Evolutionary conservation across 1,140 invertebrate species (phyloP), one percentile per base, ranked within the genome.

Genomic region (Agrilus planipennis): DNA sequence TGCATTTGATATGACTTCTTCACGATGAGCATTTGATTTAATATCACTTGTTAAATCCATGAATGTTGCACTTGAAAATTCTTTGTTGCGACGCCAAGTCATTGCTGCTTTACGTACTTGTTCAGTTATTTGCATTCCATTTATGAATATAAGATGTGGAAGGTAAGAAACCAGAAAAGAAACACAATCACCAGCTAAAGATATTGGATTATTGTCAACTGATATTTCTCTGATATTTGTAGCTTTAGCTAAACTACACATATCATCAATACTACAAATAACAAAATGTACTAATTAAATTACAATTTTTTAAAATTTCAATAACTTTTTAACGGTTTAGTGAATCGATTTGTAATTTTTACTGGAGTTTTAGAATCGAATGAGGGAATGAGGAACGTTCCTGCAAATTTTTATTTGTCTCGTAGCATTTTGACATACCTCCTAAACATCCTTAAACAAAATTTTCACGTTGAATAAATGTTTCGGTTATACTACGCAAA

Each of bases 131-230:
- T 78, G 75, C 75, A 85, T 79, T 35, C 73, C 72, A 47, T 79
- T 84, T 18, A 86, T 61, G 21, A 74, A 65, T 43, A 74, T 62
- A 37, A 88, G 63, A 54, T 75, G 75, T 18, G 82, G 80, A 30
- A 88, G 55, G 61, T 84, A 81, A 0, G 81, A 82, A 0, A 88
- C 81, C 22, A 88, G 54, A 58, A 85, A 88, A 2, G 81, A 78
- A 2, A 81, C 72, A 49, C 80, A 86, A 46, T 86, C 82, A 0
- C 78, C 76, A 7, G 70, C 75, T 27, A 80, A 53, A 18, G 76
- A 76, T 2, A 91, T 72, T 0, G 87, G 86, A 67, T 92, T 92
- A 16, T 84, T 83, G 60, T 92, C 87, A 28, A 92, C 75, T 7
- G 84, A 80, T 25, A 92, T 73, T 66, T 90, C 88, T 31, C 74